Evolutionary conservation across 2,113 vertebrate species (phyloP).

Genomic region (Odontophorus gujanensis): DNA sequence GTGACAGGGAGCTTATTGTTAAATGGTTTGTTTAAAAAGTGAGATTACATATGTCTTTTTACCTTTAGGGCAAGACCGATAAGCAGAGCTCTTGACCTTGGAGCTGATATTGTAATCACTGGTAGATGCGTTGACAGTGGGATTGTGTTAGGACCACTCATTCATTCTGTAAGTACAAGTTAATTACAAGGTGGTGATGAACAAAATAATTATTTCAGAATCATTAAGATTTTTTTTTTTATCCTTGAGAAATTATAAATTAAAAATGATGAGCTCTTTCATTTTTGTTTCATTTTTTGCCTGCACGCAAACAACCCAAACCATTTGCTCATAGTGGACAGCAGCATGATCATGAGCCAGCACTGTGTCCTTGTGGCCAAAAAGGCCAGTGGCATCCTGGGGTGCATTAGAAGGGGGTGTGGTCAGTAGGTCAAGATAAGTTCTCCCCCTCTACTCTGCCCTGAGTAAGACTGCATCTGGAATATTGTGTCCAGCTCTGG

Average conservation of each 20-base stretch:
- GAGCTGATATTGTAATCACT: constrained; percentile 86
- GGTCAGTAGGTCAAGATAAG: too few species aligned
- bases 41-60: not conserved
- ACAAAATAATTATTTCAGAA: not conserved
- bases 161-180: constrained; percentile 82
- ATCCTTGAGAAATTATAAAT: not conserved
- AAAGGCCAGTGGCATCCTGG: too few species aligned
- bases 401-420: too few species aligned
- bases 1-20: not conserved
- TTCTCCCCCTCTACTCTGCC: too few species aligned
- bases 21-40: not conserved
- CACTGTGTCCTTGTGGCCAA: too few species aligned
- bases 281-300: not conserved
- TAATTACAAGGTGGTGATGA: not conserved
- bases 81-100: constrained; percentile 85
- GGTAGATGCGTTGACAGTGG: constrained; percentile 89
- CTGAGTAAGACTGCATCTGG: too few species aligned
- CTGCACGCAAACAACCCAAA: not conserved
- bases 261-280: not conserved
- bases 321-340: too few species aligned
- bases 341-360: too few species aligned
- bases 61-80: constrained; percentile 81
- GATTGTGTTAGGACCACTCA: constrained; percentile 85
- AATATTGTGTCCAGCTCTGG: too few species aligned
- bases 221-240: not conserved